These are phyloP conservation scores for Sebastes ruberrimus DNA, from an alignment of 2,797 vertebrate genomes.

Conservation along the genomic window DNA sequence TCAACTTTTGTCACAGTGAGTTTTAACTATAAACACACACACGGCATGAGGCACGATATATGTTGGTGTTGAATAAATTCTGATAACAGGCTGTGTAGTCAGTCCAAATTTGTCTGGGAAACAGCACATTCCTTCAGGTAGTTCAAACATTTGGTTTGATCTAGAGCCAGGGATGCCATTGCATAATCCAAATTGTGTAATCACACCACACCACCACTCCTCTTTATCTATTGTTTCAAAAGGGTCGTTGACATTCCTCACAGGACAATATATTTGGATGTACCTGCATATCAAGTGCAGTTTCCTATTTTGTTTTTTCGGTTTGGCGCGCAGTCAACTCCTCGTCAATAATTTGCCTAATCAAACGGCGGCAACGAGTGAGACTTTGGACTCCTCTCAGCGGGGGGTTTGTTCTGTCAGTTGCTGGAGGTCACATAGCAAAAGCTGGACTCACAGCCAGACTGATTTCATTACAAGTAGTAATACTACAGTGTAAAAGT, in stretches of 20 bases:
- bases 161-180: slow-evolving; percentile 34
- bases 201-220: slow-evolving; percentile 35
- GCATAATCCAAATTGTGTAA: slow-evolving; percentile 39
- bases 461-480: background rate
- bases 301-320: slow-evolving; percentile 8
- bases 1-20: background rate
- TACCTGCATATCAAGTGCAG: background rate
- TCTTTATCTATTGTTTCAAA: slow-evolving; percentile 27
- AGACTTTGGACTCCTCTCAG: slow-evolving; percentile 76
- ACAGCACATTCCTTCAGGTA: slow-evolving; percentile 39
- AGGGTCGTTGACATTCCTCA: slow-evolving; percentile 43
- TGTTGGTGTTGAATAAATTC: background rate
- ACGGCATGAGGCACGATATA: background rate
- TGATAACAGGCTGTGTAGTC: slow-evolving; percentile 11
- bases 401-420: slow-evolving; percentile 54
- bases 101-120: slow-evolving; percentile 11
- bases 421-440: slow-evolving; percentile 28
- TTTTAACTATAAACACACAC: background rate
- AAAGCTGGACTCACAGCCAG: background rate
- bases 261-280: slow-evolving; percentile 18
- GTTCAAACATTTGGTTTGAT: slow-evolving; percentile 51
- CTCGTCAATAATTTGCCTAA: slow-evolving; percentile 79
- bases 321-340: slow-evolving; percentile 14
- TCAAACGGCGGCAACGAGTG: slow-evolving; percentile 35
- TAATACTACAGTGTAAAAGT: background rate